Base-by-base conservation (phyloP, 1,140 invertebrate genomes). In the Drosophila nebulosa region DNA sequence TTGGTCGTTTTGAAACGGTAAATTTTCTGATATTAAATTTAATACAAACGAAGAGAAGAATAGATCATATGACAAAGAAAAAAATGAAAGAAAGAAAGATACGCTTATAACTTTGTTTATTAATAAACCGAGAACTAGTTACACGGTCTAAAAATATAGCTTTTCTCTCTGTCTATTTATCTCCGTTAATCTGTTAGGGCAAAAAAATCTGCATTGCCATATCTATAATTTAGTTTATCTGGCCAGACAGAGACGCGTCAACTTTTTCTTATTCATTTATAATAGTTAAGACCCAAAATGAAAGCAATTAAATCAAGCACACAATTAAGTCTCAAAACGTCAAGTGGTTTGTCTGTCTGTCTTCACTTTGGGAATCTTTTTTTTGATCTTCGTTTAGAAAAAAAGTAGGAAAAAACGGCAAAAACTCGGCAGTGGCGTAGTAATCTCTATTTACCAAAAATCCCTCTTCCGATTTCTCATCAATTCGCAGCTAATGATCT, bases 211-310 rank as follows among this genome's bases (percentile, higher is more conserved):
- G 39, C 39, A 46, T 46, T 46, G 18, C 18, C 39, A 42, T 46
- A 46, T 46, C 39, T 46, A 46, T 46, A 46, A 46, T 46, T 46
- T 46, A 46, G 39, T 46, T 46, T 46, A 46, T 46, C 39, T 46
- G 39, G 3, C 36, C 39, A 46, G 39, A 46, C 39, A 46, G 39
- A 46, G 21, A 46, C 39, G 39, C 39, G 39, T 46, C 39, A 46
- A 46, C 16, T 21, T 46, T 46, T 46, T 16, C 39, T 46, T 46
- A 46, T 46, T 46, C 39, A 46, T 46, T 46, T 46, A 46, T 46
- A 46, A 46, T 46, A 46, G 39, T 46, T 46, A 46, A 46, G 39
- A 46, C 39, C 39, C 39, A 18, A 46, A 46, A 46, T 46, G 39
- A 46, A 46, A 46, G 39, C 39, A 46, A 46, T 46, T 46, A 46